Conservation (phyloP, 2,113 vertebrate species). For the Kryptolebias marmoratus region DNA sequence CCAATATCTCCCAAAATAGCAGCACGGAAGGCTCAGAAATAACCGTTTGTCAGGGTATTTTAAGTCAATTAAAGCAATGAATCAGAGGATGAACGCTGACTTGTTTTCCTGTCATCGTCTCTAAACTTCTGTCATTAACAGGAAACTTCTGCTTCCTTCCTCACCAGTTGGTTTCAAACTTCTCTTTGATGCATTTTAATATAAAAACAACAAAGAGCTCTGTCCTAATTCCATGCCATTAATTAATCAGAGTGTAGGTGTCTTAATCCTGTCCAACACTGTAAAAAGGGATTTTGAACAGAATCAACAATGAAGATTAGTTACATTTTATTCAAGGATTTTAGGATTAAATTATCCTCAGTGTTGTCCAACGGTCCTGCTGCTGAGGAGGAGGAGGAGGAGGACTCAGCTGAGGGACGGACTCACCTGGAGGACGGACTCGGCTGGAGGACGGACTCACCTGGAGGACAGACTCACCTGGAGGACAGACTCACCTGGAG, state of each 20-base stretch:
- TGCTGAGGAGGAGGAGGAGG: no score
- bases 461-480: no score
- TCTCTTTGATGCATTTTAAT: not conserved
- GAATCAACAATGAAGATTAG: no score
- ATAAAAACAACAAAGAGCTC: conserved; percentile 16
- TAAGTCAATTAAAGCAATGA: conserved; percentile 18
- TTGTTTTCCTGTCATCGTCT: conserved; percentile 8
- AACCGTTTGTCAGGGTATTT: conserved; percentile 28
- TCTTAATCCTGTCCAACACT: conserved; percentile 34
- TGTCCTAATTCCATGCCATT: not conserved
- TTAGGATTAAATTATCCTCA: no score
- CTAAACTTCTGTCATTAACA: not conserved
- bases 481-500: no score
- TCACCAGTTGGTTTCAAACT: conserved; percentile 1
- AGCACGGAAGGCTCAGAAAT: conserved; percentile 4
- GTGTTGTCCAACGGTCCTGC: no score
- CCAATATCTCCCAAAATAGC: conserved; percentile 46
- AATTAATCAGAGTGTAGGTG: conserved; percentile 56
- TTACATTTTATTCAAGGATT: no score
- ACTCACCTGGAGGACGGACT: no score
- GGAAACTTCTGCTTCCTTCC: not conserved
- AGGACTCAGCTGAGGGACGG: no score
- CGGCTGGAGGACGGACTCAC: no score
- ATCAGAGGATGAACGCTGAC: conserved; percentile 22
- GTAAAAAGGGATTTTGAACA: no score